These are phyloP conservation scores for Peromyscus polionotus DNA, from an alignment of 2,113 vertebrate species.

Conservation along the genomic window DNA sequence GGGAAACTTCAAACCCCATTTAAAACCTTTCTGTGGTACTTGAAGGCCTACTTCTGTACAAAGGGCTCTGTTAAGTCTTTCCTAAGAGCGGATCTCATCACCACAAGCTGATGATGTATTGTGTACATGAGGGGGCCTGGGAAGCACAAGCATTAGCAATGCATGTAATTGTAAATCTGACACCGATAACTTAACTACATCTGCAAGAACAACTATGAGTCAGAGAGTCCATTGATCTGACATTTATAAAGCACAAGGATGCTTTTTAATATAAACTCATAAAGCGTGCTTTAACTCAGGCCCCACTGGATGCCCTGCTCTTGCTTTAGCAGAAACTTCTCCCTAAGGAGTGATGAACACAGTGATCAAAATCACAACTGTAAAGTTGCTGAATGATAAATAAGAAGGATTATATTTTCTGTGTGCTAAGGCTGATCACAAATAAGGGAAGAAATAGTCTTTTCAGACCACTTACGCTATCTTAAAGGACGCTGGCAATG, in stretches of 20 bases:
- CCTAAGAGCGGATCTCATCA: background rate
- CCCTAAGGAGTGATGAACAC: background rate
- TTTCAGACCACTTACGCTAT: background rate
- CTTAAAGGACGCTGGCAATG: constrained; percentile 7
- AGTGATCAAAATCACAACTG: background rate
- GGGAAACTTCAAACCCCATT: constrained; percentile 68
- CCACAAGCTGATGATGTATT: background rate
- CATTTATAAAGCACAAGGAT: background rate
- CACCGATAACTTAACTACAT: background rate
- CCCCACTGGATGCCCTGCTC: accelerated
- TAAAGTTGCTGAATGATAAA: background rate
- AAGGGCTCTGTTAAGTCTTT: constrained; percentile 58
- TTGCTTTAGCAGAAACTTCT: background rate
- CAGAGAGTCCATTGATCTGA: background rate
- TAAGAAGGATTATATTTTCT: background rate
- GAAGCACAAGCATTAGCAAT: background rate
- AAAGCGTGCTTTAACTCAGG: background rate
- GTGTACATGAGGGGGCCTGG: background rate
- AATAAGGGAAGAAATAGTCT: background rate
- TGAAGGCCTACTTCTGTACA: constrained; percentile 53
- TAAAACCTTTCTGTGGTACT: constrained; percentile 58
- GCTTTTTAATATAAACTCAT: background rate
- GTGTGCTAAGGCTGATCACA: background rate
- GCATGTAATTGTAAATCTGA: background rate
- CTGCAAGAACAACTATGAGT: background rate